Percentiles rank a stretch among this genome's conserved stretches.
These are phyloP conservation scores for Melipona bicolor DNA, from an alignment of 2,888 invertebrate species.

Conservation along the genomic window DNA sequence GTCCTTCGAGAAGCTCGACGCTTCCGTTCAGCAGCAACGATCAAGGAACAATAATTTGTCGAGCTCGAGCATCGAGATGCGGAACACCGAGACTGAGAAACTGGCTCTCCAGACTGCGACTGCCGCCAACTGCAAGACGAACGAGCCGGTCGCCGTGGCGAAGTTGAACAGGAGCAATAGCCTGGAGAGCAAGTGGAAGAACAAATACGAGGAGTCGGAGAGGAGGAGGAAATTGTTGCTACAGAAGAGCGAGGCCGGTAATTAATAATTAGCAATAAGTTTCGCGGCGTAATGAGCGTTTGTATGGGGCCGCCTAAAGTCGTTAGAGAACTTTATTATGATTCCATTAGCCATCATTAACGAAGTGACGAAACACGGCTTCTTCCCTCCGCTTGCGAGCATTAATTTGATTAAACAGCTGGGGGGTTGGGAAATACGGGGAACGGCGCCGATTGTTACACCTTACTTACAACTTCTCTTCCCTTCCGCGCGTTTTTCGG, in stretches of 20 bases:
- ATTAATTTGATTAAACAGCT: slow-evolving; percentile 53
- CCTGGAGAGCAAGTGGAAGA: slow-evolving; percentile 86
- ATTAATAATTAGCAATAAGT: slow-evolving; percentile 76
- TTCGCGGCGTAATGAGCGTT: slow-evolving; percentile 30
- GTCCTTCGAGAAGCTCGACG: slow-evolving; percentile 80
- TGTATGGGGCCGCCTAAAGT: slow-evolving; percentile 24
- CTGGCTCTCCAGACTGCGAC: not conserved
- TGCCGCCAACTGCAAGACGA: slow-evolving; percentile 35
- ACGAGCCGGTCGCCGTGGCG: slow-evolving; percentile 37
- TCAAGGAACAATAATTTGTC: slow-evolving; percentile 60
- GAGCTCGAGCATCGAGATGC: slow-evolving; percentile 64
- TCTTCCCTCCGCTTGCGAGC: slow-evolving; percentile 11
- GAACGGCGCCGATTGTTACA: not conserved
- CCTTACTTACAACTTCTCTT: not conserved
- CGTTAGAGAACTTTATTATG: slow-evolving; percentile 41
- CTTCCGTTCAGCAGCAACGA: slow-evolving; percentile 65
- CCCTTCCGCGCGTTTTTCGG: no score
- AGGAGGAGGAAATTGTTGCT: slow-evolving; percentile 88
- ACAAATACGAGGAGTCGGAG: slow-evolving; percentile 89
- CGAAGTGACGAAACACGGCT: slow-evolving; percentile 41
- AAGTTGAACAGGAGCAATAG: slow-evolving; percentile 77
- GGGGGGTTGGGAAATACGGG: slow-evolving; percentile 14
- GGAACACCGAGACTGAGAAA: slow-evolving; percentile 58
- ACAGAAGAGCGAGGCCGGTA: slow-evolving; percentile 90
- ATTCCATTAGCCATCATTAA: slow-evolving; percentile 50